Base-by-base conservation (phyloP, 1,140 invertebrate species). In the Caenorhabditis tropicalis region DNA sequence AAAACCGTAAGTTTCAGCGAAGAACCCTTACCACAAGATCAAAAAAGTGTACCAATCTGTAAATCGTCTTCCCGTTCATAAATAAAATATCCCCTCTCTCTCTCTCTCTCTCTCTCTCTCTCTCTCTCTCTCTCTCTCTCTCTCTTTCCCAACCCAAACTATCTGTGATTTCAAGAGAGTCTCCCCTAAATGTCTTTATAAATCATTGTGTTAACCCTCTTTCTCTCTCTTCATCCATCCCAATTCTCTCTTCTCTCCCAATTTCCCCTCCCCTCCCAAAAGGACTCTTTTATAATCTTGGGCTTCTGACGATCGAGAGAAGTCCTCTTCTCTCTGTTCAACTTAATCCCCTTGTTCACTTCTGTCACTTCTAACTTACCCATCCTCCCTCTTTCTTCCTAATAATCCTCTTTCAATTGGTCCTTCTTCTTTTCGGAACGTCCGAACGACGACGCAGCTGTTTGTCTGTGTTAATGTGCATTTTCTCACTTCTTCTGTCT, bases 381-480 rank as follows among this genome's bases (percentile, higher is more conserved):
- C 58, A 4, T 39, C 43, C 36, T 43, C n/a, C 24, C 4, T 6
- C 36, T 5, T 39, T 65, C 58, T 36, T 1, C 21, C 10, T 16
- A 2, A 29, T 10, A 15, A 7, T 9, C n/a, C 16, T 2, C 5
- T 24, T 29, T 58, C 53, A 7, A 58, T 24, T 24, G n/a, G n/a
- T n/a, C n/a, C n/a, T n/a, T n/a, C n/a, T n/a, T n/a, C n/a, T n/a
- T n/a, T n/a, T n/a, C n/a, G n/a, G n/a, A n/a, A n/a, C n/a, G n/a
- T n/a, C n/a, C n/a, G n/a, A n/a, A 15, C 9, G 36, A 65, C 16
- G 33, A 33, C n/a, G n/a, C 65, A 74, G 65, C 65, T 74, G 65
- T 74, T 74, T 74, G 65, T 74, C n/a, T n/a, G 65, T 43, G 36
- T 74, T 74, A 74, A 74, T 74, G 65, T 74, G 65, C 65, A 74